A percentile compares a stretch with the other conserved stretches of the same genome.
phyloP scores from a whole-genome alignment of 2,113 vertebrate species.

The Aplodontia rufa region DNA sequence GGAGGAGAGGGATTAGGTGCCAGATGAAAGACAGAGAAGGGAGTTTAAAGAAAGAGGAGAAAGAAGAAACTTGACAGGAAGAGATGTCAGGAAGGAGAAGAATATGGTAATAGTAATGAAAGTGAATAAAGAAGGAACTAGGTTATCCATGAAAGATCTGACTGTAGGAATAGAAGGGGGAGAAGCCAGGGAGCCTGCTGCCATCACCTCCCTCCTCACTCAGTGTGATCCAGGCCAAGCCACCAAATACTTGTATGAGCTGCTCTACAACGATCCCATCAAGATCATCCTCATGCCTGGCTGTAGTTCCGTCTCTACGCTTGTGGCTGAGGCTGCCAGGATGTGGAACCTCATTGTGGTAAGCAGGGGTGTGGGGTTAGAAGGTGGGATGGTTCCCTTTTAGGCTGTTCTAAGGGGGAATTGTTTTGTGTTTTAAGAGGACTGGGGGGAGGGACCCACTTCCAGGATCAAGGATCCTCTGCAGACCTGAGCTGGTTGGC shows the following conservation, averaged over 20 bases:
- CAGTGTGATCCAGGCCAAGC: conserved; percentile 96
- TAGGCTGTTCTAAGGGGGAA: not conserved
- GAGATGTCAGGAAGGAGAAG: not conserved
- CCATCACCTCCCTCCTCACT: not conserved
- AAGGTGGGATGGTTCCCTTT: not conserved
- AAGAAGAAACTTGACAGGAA: not conserved
- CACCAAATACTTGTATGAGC: conserved; percentile 95
- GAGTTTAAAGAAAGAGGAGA: not conserved
- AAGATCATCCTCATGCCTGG: conserved; percentile 97
- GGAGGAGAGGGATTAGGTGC: not conserved
- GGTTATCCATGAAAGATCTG: not conserved
- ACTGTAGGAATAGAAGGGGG: not conserved
- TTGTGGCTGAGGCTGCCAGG: conserved; percentile 95
- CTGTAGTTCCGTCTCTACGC: conserved; percentile 94
- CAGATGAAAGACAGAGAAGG: not conserved
- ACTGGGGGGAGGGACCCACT: not conserved
- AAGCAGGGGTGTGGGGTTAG: conserved; percentile 24
- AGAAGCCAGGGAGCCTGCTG: not conserved
- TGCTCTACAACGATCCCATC: conserved; percentile 96
- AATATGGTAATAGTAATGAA: not conserved
- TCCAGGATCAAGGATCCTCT: not conserved
- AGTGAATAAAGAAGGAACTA: not conserved
- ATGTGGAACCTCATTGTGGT: conserved; percentile 99
- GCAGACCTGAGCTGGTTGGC: not conserved
- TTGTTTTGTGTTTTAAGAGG: not conserved